A percentile compares a stretch with the other conserved stretches of the same genome.
phyloP scores from a whole-genome alignment of 2,113 vertebrate genomes.

The Dendrocopos noguchii region DNA sequence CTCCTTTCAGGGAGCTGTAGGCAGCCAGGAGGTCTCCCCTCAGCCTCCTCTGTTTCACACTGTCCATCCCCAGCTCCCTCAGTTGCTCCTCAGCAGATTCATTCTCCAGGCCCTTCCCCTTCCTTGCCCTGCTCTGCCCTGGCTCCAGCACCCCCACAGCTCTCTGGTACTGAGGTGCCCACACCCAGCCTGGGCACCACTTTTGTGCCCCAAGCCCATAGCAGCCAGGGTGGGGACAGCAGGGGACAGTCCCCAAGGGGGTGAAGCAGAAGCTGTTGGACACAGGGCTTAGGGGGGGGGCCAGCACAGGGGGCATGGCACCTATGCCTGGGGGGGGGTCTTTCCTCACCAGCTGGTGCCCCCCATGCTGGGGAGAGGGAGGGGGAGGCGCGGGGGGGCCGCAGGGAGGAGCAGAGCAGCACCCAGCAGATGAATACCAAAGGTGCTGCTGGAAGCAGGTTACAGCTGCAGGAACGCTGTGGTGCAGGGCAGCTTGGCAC shows the following conservation, averaged over 20 bases:
- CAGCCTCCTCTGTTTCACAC: too few species aligned
- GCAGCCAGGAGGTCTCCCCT: too few species aligned
- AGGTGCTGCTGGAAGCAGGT: slow-evolving; percentile 31
- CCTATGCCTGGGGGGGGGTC: not conserved
- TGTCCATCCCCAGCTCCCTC: too few species aligned
- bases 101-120: too few species aligned
- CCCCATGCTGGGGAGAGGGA: too few species aligned
- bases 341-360: fast-evolving
- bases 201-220: fast-evolving
- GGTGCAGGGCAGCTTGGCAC: not conserved
- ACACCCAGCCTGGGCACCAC: too few species aligned
- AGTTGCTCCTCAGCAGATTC: too few species aligned
- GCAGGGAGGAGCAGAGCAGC: not conserved
- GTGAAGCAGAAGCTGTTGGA: not conserved
- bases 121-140: too few species aligned
- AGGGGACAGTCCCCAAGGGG: not conserved
- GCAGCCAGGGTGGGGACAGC: not conserved
- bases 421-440: slow-evolving; percentile 44
- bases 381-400: not conserved
- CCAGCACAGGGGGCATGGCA: not conserved
- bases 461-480: slow-evolving; percentile 15
- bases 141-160: too few species aligned
- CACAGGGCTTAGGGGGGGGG: fast-evolving
- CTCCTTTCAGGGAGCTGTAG: too few species aligned
- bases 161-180: too few species aligned